Evolutionary conservation across 2,888 invertebrate genomes (phyloP), one percentile per base, ranked within the genome.

Genomic region (Nesidiocoris tenuis): DNA sequence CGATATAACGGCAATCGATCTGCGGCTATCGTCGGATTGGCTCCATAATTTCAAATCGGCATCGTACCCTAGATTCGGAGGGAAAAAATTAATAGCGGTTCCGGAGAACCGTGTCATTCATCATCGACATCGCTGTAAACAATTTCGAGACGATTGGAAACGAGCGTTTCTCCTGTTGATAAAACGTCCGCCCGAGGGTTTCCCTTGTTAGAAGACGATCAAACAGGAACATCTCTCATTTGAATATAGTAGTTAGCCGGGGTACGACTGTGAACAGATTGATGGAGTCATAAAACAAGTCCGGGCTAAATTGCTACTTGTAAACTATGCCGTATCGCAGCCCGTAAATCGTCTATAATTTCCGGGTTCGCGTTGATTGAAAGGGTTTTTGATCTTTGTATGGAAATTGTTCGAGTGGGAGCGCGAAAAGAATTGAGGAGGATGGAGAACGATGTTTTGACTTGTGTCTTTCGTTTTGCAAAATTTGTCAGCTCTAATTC

Each of bases 281-380:
- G 65, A 65, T 65, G 19, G 65, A 65, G 65, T 65, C 65, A 65
- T 65, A 65, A 65, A 65, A 65, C 65, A 65, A 25, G 39, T 65
- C 65, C 65, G 39, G 2, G 9, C 17, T 65, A 25, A 65, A 65
- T 65, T 65, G 65, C 39, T 65, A 39, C 39, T 65, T 65, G 65
- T 65, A 65, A 39, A 65, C 65, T 2, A 19, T 39, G 18, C 19
- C 25, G 18, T 39, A 65, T 39, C 39, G 65, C 39, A 39, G 39
- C 39, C 39, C 5, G 19, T 65, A 65, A 25, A 65, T 65, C 39
- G 12, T 65, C 65, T 25, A 39, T 65, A 65, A 65, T 65, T 65
- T 39, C 65, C 18, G 65, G 65, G 25, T 65, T 65, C 65, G 39
- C 12, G 3, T 39, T 12, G 39, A 12, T 39, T 39, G 39, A 39